Evolutionary conservation across 2,113 vertebrate species (phyloP).

Genomic region (Catharus fuscescens): DNA sequence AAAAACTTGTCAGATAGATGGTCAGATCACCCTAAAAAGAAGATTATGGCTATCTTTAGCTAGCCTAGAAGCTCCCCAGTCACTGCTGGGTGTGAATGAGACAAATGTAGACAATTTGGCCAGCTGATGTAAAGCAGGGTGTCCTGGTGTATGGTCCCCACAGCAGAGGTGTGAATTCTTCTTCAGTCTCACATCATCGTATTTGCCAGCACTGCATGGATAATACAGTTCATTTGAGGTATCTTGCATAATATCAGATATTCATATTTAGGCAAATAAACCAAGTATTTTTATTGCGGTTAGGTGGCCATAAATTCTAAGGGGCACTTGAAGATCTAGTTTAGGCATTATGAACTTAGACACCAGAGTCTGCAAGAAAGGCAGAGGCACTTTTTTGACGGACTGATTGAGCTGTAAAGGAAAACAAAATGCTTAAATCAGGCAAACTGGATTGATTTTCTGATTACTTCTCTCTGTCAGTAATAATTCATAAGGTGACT

Average conservation of each 20-base stretch:
- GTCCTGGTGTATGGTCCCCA: not conserved
- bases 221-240: not conserved
- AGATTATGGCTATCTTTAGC: not conserved
- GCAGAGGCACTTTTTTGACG: not conserved
- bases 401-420: not conserved
- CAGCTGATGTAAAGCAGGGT: not conserved
- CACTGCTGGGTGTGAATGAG: not conserved
- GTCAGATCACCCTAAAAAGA: not conserved
- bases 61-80: not conserved
- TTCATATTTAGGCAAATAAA: not conserved
- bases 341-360: not conserved
- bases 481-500: not conserved
- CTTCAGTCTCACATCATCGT: not conserved
- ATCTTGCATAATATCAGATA: not conserved
- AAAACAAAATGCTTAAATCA: not conserved
- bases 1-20: not conserved
- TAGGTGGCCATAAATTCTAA: not conserved
- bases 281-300: not conserved
- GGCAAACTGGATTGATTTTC: not conserved
- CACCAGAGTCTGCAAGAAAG: not conserved
- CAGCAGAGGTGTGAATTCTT: rapidly evolving
- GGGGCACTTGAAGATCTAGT: not conserved
- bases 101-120: not conserved
- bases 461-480: not conserved
- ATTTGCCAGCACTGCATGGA: not conserved